Conservation (phyloP, 1,140 invertebrate genomes). For the Drusus annulatus region DNA sequence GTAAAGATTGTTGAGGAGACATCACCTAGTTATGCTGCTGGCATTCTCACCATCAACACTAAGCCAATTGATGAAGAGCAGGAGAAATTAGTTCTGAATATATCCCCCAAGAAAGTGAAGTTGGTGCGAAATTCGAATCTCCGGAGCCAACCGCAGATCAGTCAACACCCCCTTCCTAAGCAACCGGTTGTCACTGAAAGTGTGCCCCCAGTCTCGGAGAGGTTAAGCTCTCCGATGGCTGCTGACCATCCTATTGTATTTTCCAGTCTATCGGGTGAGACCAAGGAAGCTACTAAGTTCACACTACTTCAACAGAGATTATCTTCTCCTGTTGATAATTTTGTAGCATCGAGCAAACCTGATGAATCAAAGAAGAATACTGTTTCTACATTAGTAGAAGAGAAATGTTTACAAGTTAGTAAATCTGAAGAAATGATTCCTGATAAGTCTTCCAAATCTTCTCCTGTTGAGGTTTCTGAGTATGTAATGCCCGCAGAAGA, state of each 20-base stretch:
- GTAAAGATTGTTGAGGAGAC: not conserved
- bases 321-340: too few relatives aligned
- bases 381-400: not conserved
- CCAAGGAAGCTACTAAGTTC: not conserved
- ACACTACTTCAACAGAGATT: too few relatives aligned
- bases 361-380: not conserved
- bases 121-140: constrained; percentile 45
- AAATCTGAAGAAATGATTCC: not conserved
- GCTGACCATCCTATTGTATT: not conserved
- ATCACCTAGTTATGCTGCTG: not conserved
- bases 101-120: constrained; percentile 50
- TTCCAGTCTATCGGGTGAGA: not conserved
- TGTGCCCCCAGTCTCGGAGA: not conserved
- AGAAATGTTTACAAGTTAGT: not conserved
- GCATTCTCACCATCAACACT: not conserved
- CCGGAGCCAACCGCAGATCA: not conserved
- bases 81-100: not conserved
- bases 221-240: not conserved
- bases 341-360: not conserved
- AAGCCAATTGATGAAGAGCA: not conserved
- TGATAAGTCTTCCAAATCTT: not conserved
- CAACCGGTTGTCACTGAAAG: constrained; percentile 4
- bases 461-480: not conserved
- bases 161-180: constrained; percentile 19
- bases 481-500: not conserved